Conservation (phyloP, 2,797 vertebrate genomes). For the Crenichthys baileyi region DNA sequence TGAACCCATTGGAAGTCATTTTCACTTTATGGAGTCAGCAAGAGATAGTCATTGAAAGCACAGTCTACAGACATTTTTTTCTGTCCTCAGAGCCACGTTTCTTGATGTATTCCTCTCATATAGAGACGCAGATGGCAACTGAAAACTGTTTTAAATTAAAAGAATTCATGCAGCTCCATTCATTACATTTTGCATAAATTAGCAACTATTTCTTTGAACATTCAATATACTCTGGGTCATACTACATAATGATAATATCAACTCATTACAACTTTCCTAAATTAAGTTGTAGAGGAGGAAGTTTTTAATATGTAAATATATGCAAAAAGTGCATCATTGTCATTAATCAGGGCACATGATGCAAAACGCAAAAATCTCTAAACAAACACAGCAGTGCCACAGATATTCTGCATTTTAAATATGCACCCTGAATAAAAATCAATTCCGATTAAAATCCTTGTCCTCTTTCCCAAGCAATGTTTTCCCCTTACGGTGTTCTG, state of each 20-base stretch:
- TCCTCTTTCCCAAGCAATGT: neutral
- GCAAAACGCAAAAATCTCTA: conserved; percentile 23
- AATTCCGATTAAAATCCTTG: conserved; percentile 14
- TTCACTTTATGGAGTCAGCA: conserved; percentile 24
- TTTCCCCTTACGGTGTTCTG: neutral
- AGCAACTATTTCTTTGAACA: conserved; percentile 2
- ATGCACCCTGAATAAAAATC: conserved; percentile 27
- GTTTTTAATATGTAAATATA: conserved; percentile 35
- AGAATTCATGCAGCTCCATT: conserved; percentile 16
- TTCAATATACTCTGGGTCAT: conserved; percentile 17
- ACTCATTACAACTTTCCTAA: conserved; percentile 4
- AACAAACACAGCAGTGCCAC: conserved; percentile 12
- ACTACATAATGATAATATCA: conserved; percentile 11
- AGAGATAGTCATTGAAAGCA: conserved; percentile 17
- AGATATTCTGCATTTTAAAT: conserved; percentile 41
- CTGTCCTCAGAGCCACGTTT: neutral
- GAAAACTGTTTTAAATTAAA: conserved; percentile 24
- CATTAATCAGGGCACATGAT: conserved; percentile 34
- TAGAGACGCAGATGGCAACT: conserved; percentile 10
- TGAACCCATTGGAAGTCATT: conserved; percentile 34
- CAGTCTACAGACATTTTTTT: neutral
- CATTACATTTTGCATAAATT: conserved; percentile 20
- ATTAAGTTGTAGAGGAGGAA: conserved; percentile 7
- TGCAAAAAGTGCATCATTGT: conserved; percentile 27
- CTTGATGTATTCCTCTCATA: conserved; percentile 15